A percentile compares a stretch with the other conserved stretches of the same genome.
Evolutionary conservation across 2,888 invertebrate genomes (phyloP).

Genomic region (Rhorus exstirpatorius): DNA sequence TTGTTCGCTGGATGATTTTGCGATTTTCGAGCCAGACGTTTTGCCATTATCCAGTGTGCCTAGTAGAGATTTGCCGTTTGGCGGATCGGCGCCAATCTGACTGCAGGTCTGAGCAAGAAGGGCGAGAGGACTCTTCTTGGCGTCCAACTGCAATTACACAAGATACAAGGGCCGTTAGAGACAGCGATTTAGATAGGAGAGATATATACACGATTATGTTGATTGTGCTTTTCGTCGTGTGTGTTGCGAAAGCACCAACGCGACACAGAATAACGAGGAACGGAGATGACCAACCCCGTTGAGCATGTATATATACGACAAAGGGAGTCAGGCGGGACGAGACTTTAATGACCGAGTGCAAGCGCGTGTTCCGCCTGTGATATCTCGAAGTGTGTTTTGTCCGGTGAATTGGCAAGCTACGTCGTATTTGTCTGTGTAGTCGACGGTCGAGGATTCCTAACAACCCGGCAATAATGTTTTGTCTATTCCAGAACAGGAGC

Average conservation of each 20-base stretch:
- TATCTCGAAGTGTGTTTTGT: constrained; percentile 59
- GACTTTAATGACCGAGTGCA: constrained; percentile 56
- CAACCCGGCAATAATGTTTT: constrained; percentile 36
- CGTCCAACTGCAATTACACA: constrained; percentile 95
- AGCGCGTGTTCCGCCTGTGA: constrained; percentile 41
- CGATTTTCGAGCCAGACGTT: constrained; percentile 86
- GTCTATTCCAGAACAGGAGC: constrained; percentile 41
- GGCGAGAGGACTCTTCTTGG: constrained; percentile 98
- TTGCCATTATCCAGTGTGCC: constrained; percentile 91
- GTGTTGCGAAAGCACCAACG: neutral
- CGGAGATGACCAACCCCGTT: neutral
- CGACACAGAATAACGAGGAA: neutral
- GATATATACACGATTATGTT: constrained; percentile 39
- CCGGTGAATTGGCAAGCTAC: constrained; percentile 62
- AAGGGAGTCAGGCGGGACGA: neutral
- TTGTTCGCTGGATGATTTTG: constrained; percentile 80
- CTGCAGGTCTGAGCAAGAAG: constrained; percentile 98
- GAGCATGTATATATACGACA: neutral
- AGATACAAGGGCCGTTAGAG: constrained; percentile 62
- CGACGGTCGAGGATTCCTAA: constrained; percentile 37
- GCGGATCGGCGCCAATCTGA: constrained; percentile 96
- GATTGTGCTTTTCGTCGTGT: neutral
- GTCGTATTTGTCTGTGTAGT: neutral
- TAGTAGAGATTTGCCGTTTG: constrained; percentile 91
- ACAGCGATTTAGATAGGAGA: constrained; percentile 25